phyloP scores from a whole-genome alignment of 2,113 vertebrate species.

The Callipepla squamata region DNA sequence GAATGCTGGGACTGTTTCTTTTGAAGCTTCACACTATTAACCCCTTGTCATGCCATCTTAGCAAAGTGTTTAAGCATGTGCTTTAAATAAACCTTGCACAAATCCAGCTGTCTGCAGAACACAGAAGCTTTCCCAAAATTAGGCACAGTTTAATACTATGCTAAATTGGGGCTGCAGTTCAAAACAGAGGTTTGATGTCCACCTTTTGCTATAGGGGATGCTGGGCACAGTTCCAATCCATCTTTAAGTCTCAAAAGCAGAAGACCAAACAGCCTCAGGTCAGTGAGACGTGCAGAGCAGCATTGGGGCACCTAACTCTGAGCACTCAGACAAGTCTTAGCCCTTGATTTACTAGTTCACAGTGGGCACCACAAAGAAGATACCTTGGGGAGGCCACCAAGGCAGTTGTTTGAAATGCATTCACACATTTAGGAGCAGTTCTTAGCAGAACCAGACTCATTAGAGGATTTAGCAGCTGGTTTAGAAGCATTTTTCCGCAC shows the following conservation, averaged over 20 bases:
- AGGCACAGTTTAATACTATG: conserved; percentile 5
- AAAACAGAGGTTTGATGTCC: not conserved
- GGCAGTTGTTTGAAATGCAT: not conserved
- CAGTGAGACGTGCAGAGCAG: not conserved
- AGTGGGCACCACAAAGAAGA: not conserved
- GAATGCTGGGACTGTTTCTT: conserved; percentile 43
- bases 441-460: not conserved
- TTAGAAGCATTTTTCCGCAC: not conserved
- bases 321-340: not conserved
- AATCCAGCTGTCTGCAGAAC: not conserved
- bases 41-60: conserved; percentile 11
- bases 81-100: not conserved
- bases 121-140: not conserved
- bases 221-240: not conserved
- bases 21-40: conserved; percentile 10
- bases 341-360: not conserved
- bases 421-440: not conserved
- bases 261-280: not conserved
- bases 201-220: not conserved
- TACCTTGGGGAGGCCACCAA: not conserved
- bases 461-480: not conserved
- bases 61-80: conserved; percentile 32
- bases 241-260: not conserved
- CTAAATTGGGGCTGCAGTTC: not conserved
- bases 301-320: not conserved